These are phyloP conservation scores for Cygnus olor DNA, from an alignment of 2,797 vertebrate species.

Conservation along the genomic window DNA sequence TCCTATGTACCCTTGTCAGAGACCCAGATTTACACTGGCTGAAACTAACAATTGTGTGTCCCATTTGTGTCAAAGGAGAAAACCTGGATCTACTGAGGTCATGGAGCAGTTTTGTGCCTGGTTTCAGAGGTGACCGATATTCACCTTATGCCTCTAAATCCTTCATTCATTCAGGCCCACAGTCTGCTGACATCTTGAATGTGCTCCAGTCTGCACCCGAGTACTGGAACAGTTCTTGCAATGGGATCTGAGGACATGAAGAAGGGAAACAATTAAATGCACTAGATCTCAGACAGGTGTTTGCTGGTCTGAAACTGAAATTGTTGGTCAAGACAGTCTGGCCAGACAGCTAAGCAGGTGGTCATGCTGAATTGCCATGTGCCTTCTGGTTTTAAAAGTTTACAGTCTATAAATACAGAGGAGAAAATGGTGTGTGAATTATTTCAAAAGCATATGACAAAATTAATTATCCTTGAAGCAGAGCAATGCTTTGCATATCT, in stretches of 20 bases:
- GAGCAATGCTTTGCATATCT: not conserved
- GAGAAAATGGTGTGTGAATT: not conserved
- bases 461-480: not conserved
- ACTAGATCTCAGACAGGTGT: not conserved
- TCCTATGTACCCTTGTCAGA: fast-evolving
- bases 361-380: not conserved
- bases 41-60: not conserved
- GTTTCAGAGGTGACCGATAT: not conserved
- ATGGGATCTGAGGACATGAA: not conserved
- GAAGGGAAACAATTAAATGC: not conserved
- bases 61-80: not conserved
- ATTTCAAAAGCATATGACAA: not conserved
- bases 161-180: not conserved
- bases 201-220: not conserved
- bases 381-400: not conserved
- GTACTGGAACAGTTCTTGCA: not conserved
- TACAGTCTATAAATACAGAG: not conserved
- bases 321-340: not conserved
- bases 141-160: not conserved
- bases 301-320: not conserved
- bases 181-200: not conserved
- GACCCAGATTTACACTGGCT: not conserved
- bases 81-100: not conserved
- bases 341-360: not conserved
- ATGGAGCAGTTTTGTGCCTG: not conserved